Evolutionary conservation across 2,113 vertebrate genomes (phyloP), one percentile per base, ranked within the genome.

Genomic region (Cinclus cinclus): DNA sequence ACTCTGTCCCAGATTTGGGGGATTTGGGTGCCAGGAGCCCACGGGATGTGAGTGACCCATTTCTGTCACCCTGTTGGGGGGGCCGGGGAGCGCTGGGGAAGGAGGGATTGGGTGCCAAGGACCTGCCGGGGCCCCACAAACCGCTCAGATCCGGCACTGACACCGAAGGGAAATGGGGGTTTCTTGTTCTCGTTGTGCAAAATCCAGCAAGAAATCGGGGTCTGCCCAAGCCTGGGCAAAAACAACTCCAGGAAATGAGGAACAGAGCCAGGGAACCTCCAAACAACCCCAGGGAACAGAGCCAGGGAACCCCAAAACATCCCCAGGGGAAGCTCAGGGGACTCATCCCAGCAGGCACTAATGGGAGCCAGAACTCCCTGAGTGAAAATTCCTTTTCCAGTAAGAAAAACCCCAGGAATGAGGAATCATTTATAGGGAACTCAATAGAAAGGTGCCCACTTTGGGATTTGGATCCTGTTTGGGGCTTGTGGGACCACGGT

Each of bases 1-100:
- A n/a, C 50, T 46, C 56, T 63, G 88, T 7, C 94, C 83, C 79
- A 81, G 94, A 89, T 94, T 70, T 83, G 62, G 71, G 5, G 0
- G 25, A 13, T 62, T 56, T 4, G 37, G 78, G 65, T 93, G 88
- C 95, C 88, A 90, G 46, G 37, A 84, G 95, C 92, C 44, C 78
- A 41, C 42, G 21, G 79, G 82, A 82, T 56, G 85, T 15, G 4
- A 62, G 91, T 96, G 96, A 80, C 96, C 96, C 81, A 89, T 94
- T 96, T 94, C 95, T 94, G 94, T 94, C 80, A 83, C 79, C 64
- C 42, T 17, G 16, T 25, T 14, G 30, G 5, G 18, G 70, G 52
- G 39, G 30, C 50, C 4, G 42, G 42, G 42, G 14, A 42, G 42
- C 35, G 14, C 83, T 59, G 67, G 37, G 60, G 22, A 65, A 74